Percentiles rank a stretch among this genome's conserved stretches.
Evolutionary conservation across 37 sponge, comb jelly and placozoan species (phyloP).

Genomic region (Axinella damicornis): DNA sequence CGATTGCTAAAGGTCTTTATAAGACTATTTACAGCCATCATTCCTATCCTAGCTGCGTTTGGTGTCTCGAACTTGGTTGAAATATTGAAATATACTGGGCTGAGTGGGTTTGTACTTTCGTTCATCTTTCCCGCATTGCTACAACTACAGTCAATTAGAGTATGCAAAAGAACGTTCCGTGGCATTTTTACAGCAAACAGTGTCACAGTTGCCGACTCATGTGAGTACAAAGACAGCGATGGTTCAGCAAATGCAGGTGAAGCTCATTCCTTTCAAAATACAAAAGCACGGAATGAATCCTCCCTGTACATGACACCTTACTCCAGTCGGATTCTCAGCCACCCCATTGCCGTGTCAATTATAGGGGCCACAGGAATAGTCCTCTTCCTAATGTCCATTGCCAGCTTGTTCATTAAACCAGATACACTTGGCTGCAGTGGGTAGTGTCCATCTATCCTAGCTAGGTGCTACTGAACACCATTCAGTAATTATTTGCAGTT

Average conservation of each 20-base stretch:
- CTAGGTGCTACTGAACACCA: too few relatives aligned
- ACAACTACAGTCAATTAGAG: constrained; percentile 41
- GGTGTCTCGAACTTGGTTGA: constrained; percentile 84
- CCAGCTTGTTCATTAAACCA: constrained; percentile 20
- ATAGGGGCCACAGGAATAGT: constrained; percentile 6
- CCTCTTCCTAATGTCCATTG: constrained; percentile 46
- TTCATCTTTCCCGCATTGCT: constrained; percentile 64
- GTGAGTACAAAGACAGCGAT: too few relatives aligned
- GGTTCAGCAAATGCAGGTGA: too few relatives aligned
- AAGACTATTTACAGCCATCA: constrained; percentile 49
- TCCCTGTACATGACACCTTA: constrained; percentile 68
- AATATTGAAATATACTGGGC: constrained; percentile 81
- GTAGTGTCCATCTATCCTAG: too few relatives aligned
- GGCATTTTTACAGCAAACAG: background rate
- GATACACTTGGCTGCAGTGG: too few relatives aligned
- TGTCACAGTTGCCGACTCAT: too few relatives aligned
- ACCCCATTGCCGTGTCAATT: constrained; percentile 51
- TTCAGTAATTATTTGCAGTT: too few relatives aligned
- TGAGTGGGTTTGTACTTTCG: constrained; percentile 69
- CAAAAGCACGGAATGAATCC: too few relatives aligned
- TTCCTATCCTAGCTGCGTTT: constrained; percentile 81
- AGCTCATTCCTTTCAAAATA: too few relatives aligned
- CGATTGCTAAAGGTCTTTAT: constrained; percentile 42
- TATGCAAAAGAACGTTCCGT: constrained; percentile 47
- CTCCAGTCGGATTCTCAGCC: constrained; percentile 58